Evolutionary conservation across 2,797 vertebrate genomes (phyloP).

Genomic region (Darevskia nairensis): DNA sequence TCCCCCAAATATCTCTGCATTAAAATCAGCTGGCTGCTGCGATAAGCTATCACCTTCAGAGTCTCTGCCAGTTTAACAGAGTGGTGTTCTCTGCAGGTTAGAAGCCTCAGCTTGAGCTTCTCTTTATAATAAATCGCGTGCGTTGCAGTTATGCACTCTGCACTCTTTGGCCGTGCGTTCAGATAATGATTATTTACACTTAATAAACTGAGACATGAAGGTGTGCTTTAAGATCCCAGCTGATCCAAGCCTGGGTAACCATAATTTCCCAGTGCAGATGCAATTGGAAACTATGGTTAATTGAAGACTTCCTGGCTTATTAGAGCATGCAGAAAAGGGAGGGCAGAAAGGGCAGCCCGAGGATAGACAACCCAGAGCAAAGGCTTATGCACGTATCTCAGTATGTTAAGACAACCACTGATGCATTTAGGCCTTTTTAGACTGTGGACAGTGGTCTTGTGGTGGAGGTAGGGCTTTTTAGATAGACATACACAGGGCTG

Average conservation of each 20-base stretch:
- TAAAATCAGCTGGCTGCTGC: neutral
- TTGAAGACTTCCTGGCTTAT: neutral
- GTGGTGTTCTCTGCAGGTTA: neutral
- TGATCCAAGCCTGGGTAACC: neutral
- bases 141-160: neutral
- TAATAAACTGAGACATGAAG: neutral
- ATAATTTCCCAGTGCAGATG: neutral
- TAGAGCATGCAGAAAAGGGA: neutral
- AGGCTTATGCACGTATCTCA: neutral
- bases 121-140: neutral
- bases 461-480: no score
- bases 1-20: neutral
- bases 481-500: no score
- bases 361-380: neutral
- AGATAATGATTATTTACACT: neutral
- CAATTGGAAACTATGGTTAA: neutral
- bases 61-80: neutral
- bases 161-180: neutral
- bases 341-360: neutral
- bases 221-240: neutral
- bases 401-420: neutral
- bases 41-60: neutral
- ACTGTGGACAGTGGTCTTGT: no score
- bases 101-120: neutral
- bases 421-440: no score